Base-by-base conservation (phyloP, 2,113 vertebrate genomes). In the Calidris pugnax region DNA sequence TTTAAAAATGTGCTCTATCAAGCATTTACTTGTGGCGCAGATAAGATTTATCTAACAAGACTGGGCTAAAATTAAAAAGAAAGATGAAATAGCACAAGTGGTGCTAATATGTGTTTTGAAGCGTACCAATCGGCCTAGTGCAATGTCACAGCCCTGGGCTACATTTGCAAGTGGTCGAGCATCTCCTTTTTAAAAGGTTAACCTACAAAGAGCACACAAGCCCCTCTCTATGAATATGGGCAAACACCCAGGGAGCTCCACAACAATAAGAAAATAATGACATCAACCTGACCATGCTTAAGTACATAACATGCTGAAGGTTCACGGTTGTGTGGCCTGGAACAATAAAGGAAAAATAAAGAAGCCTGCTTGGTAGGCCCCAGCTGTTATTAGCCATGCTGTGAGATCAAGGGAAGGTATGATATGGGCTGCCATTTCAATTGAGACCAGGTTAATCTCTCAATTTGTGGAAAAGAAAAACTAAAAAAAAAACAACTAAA, bases 251-350 rank as follows among this genome's bases (percentile, higher is more conserved):
- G 97, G 98, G 98, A 99, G 98, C 98, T 97, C 98, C 97, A 91
- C 97, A 98, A 99, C 98, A 98, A 98, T 99, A 98, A 98, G 98
- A 98, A 98, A 98, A 99, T 99, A 99, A 99, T 99, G 98, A 98
- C 98, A 99, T 98, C 98, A 98, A 98, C 98, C 98, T 99, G 99
- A 99, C 98, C 98, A 98, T 98, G 98, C 98, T 98, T 99, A 99
- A 99, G 98, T 98, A 98, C 98, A 98, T 98, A 98, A 98, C 98
- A 98, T 98, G 98, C 98, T 98, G 97, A 98, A 98, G 98, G 98
- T 98, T 98, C 98, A 99, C 98, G 98, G 99, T 98, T 98, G 98
- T 98, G 98, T 98, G 98, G 98, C 97, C 98, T 97, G 98, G 98
- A 98, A 99, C 98, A 99, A 99, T 98, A 98, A 98, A 97, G 92